Evolutionary conservation across 2,797 vertebrate species (phyloP).

Genomic region (Diplodus sargus): DNA sequence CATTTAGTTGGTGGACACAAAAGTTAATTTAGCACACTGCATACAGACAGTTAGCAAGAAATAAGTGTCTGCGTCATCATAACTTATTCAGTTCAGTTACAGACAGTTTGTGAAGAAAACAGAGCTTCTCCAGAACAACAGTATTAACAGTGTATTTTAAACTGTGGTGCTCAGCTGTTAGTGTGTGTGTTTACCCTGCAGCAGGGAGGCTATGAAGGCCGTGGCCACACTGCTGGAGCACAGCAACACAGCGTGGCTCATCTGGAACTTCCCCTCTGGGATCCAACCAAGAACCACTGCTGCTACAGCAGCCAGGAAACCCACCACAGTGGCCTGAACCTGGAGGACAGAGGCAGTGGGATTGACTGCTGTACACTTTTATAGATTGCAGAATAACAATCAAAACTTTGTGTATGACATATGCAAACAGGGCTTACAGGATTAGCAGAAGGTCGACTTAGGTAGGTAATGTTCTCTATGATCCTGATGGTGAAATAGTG

Average conservation of each 20-base stretch:
- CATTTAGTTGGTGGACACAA: too few relatives aligned
- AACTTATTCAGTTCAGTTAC: background rate
- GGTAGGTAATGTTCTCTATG: background rate
- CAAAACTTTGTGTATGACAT: background rate
- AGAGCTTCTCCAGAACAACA: background rate
- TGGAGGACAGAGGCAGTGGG: constrained; percentile 57
- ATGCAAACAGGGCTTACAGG: background rate
- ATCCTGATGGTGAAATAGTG: background rate
- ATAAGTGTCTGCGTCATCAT: background rate
- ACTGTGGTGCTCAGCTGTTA: background rate
- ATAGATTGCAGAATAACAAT: background rate
- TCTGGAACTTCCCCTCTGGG: constrained; percentile 94
- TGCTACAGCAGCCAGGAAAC: constrained; percentile 95
- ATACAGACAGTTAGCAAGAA: background rate
- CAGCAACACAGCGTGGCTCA: constrained; percentile 92
- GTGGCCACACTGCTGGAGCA: constrained; percentile 98
- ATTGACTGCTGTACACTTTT: background rate
- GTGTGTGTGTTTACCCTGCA: constrained; percentile 87
- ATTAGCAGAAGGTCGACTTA: background rate
- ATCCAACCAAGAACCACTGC: constrained; percentile 95
- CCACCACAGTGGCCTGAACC: constrained; percentile 97
- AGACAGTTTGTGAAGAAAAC: background rate
- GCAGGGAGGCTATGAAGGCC: constrained; percentile 94
- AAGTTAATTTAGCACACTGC: too few relatives aligned
- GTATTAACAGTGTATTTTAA: constrained; percentile 36